Base-by-base conservation (phyloP, 2,113 vertebrate species). In the Acanthochromis polyacanthus region DNA sequence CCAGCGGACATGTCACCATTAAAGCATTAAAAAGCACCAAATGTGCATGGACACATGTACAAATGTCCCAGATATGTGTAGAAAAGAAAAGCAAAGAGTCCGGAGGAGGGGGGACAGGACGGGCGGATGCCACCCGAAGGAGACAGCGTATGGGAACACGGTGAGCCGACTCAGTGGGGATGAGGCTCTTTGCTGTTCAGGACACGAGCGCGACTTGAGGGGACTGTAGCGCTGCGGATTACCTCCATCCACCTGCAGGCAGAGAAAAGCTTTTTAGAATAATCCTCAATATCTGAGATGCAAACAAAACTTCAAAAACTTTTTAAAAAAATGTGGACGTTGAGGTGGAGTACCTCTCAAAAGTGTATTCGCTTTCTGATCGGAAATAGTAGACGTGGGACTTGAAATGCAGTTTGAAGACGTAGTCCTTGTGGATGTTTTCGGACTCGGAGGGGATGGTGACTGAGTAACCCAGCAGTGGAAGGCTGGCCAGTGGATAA, bases 341-440 rank as follows among this genome's bases (percentile, higher is more conserved):
- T 10, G 1, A 5, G 32, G 3, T 19, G 36, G 1, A 2, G 71
- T 92, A 99, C 98, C 98, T 97, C 86, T 99, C 97, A 59, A 99
- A 99, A 0, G 97, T 97, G 83, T 99, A 99, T 91, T 99, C 96
- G 10, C 96, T 98, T 88, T 99, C 98, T 0, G 98, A 97, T 94
- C 98, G 94, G 95, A 99, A 99, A 88, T 97, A 99, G 91, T 99
- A 99, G 81, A 99, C 95, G 0, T 99, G 98, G 87, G 98, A 99
- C 92, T 99, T 99, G 95, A 99, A 99, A 78, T 99, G 98, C 51
- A 99, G 95, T 86, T 99, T 99, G 95, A 99, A 99, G 72, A 99
- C 98, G 0, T 97, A 96, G 93, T 99, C 98, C 90, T 99, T 99
- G 92, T 98, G 97, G 91, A 99, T 97, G 92, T 98, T 98, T 90